A percentile compares a stretch with the other conserved stretches of the same genome.
Evolutionary conservation across 2,888 invertebrate genomes (phyloP).

Genomic region (Callyntrura guangdongensis): DNA sequence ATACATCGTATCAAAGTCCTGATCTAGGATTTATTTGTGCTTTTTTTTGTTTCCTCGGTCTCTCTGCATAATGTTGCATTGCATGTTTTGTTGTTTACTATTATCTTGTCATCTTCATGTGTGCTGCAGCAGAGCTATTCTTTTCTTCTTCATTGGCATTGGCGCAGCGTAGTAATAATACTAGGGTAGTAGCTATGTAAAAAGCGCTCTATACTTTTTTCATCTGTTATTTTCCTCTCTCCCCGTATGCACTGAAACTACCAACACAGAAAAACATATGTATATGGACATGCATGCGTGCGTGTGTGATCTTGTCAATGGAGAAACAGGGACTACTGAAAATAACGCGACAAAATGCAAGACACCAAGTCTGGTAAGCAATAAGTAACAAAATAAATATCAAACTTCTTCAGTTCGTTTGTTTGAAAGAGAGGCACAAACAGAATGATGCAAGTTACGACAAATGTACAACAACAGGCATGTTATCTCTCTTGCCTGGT

Average conservation of each 20-base stretch:
- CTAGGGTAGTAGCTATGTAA: background rate
- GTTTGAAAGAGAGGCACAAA: slow-evolving; percentile 7
- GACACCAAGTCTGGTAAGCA: background rate
- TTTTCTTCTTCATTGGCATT: background rate
- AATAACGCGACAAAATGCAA: background rate
- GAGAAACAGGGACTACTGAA: slow-evolving; percentile 9
- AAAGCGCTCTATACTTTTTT: background rate
- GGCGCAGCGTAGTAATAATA: background rate
- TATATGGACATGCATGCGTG: background rate
- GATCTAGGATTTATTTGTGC: slow-evolving; percentile 32
- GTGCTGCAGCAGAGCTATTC: slow-evolving; percentile 5
- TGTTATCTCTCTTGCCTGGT: background rate
- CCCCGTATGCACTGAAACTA: background rate
- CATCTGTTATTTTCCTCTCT: background rate
- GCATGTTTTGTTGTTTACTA: slow-evolving; percentile 39
- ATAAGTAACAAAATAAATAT: background rate
- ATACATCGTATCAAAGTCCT: slow-evolving; percentile 12
- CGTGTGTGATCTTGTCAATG: background rate
- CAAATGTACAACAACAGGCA: slow-evolving; percentile 17
- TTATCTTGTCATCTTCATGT: slow-evolving; percentile 35
- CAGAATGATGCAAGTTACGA: background rate
- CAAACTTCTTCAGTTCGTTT: background rate
- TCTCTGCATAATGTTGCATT: slow-evolving; percentile 15
- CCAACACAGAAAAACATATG: background rate
- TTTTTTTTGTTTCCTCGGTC: slow-evolving; percentile 8